Conservation (phyloP, 2,113 vertebrate species). For the Pseudopipra pipra region DNA sequence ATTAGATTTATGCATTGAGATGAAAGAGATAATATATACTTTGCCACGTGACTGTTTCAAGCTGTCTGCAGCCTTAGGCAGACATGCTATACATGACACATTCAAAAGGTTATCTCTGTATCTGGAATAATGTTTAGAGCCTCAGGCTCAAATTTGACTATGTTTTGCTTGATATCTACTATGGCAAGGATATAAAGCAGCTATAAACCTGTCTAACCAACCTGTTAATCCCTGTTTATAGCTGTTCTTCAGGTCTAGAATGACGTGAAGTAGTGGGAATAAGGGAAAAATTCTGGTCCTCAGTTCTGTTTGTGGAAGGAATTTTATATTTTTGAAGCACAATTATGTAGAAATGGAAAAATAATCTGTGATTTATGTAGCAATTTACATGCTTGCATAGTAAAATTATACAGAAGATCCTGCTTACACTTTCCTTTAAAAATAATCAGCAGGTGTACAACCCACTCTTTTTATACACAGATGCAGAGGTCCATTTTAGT, state of each 20-base stretch:
- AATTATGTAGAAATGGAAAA: background rate
- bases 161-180: conserved; percentile 7
- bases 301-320: background rate
- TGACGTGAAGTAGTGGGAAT: background rate
- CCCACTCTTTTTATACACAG: background rate
- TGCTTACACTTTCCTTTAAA: background rate
- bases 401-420: background rate
- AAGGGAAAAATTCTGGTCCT: background rate
- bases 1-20: background rate
- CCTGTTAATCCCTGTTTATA: background rate
- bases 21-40: background rate
- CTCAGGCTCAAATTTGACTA: conserved; percentile 19
- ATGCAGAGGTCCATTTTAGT: background rate
- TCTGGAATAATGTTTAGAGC: background rate
- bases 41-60: background rate
- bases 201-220: conserved; percentile 19
- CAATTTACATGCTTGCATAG: background rate
- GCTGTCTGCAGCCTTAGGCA: conserved; percentile 16
- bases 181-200: background rate
- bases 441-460: background rate
- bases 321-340: background rate
- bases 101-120: conserved; percentile 45
- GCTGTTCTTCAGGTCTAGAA: background rate
- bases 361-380: background rate
- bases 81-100: background rate